Percentiles rank a stretch among this genome's conserved stretches.
These are phyloP conservation scores for Apotomis betuletana DNA, from an alignment of 2,888 invertebrate species.

Conservation along the genomic window DNA sequence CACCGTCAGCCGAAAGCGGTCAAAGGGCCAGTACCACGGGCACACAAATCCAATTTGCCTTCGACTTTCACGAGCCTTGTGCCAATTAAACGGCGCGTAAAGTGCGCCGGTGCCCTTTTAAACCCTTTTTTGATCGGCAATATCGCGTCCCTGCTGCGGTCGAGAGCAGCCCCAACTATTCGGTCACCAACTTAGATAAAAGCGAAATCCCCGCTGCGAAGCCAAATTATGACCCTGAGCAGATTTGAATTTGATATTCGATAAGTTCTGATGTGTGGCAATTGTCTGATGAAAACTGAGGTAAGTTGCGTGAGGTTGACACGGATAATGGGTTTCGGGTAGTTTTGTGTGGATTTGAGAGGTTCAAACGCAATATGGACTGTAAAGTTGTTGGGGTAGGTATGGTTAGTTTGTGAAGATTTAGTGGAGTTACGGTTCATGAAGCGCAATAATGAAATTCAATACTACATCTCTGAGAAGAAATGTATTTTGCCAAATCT, in stretches of 20 bases:
- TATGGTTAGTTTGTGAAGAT: background rate
- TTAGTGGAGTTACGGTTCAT: background rate
- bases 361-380: slow-evolving; percentile 1
- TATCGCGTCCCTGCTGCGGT: slow-evolving; percentile 54
- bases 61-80: slow-evolving; percentile 74
- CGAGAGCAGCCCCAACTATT: slow-evolving; percentile 41
- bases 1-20: slow-evolving; percentile 63
- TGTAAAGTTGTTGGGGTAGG: background rate
- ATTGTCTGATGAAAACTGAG: slow-evolving; percentile 30
- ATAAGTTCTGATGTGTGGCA: slow-evolving; percentile 39
- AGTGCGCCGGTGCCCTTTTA: slow-evolving; percentile 66
- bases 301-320: slow-evolving; percentile 22
- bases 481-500: too few relatives aligned
- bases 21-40: slow-evolving; percentile 67
- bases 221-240: slow-evolving; percentile 40
- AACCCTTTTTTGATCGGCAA: slow-evolving; percentile 62
- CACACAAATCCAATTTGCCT: slow-evolving; percentile 78
- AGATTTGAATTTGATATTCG: slow-evolving; percentile 40
- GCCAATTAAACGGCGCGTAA: slow-evolving; percentile 80
- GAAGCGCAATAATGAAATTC: background rate
- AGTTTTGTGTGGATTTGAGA: slow-evolving; percentile 10
- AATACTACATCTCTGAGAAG: background rate
- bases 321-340: slow-evolving; percentile 23
- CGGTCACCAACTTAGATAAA: slow-evolving; percentile 55
- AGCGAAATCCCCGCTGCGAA: slow-evolving; percentile 44